Base-by-base conservation (phyloP, 2,888 invertebrate genomes). In the Folsomia manolachei region DNA sequence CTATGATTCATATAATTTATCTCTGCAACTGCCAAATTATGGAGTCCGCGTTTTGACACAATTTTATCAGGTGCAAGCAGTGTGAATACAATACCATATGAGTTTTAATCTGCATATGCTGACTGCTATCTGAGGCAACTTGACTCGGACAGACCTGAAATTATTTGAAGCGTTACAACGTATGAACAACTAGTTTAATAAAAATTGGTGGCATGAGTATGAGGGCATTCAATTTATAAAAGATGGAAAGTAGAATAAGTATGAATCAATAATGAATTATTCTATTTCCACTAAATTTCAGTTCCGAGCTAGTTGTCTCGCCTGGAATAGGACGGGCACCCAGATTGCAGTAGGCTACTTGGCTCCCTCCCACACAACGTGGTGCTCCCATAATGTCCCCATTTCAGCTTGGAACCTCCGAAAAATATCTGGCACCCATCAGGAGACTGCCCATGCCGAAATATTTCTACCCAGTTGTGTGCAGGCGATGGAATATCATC, bases 301-400 rank as follows among this genome's bases (percentile, higher is more conserved):
- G 75, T 74, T 75, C 62, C 71, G 63, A 4, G 79, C 74, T 39
- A 73, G 72, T 24, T 78, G 78, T 66, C 27, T 79, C 4, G 73
- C 74, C 19, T 80, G 80, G 80, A 80, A 75, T 66, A 73, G 71
- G 56, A 70, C 70, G 7, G 80, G 79, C 56, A 78, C 76, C 69
- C 80, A 78, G 69, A 72, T 80, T 14, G 80, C 78, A n/a, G 73
- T 80, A 1, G 79, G 78, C 11, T 78, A 80, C 62, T 63, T 73
- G 0, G 25, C 63, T 56, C 56, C 68, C 1, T 63, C 60, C 18
- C 80, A 80, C 64, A 75, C 75, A 7, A 74, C 72, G 18, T 80
- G 79, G 78, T 80, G 80, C 61, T 66, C 69, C 2, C 79, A 80
- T 61, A 70, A 69, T 51, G 71, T 71, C 39, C 76, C 75, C 1